phyloP scores from a whole-genome alignment of 2,888 invertebrate genomes.

The Tiliacea citrago region DNA sequence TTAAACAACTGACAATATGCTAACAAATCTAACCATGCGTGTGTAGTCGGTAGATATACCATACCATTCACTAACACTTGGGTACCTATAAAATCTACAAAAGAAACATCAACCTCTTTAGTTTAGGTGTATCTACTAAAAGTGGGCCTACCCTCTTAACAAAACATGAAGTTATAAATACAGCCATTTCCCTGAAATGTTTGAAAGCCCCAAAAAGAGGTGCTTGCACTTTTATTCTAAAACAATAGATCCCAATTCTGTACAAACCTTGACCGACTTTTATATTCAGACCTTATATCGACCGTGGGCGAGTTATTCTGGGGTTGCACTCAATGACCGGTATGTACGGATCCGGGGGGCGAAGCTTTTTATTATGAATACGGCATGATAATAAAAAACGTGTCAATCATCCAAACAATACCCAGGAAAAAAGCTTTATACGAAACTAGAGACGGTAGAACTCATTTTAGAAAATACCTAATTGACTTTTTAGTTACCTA shows the following conservation, averaged over 20 bases:
- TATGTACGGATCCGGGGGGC: constrained; percentile 37
- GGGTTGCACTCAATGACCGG: constrained; percentile 62
- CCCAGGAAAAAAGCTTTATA: constrained; percentile 28
- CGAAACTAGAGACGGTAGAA: constrained; percentile 42
- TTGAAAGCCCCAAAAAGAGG: constrained; percentile 27
- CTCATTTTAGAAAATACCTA: constrained; percentile 16
- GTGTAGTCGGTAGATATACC: constrained; percentile 9
- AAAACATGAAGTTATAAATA: constrained; percentile 49
- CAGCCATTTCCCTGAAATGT: constrained; percentile 21
- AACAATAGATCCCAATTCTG: constrained; percentile 60
- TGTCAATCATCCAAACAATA: constrained; percentile 56
- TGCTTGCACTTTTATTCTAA: constrained; percentile 52
- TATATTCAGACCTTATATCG: constrained; percentile 58
- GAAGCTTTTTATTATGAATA: constrained; percentile 58
- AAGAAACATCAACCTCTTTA: constrained; percentile 17
- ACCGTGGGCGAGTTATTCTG: constrained; percentile 55
- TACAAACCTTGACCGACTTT: constrained; percentile 57
- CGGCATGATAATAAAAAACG: constrained; percentile 53
- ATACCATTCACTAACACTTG: neutral
- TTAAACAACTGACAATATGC: constrained; percentile 44
- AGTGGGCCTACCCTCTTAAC: constrained; percentile 35
- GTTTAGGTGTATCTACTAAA: constrained; percentile 4
- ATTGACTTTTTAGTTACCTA: neutral
- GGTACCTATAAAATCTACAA: constrained; percentile 9
- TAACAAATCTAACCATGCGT: constrained; percentile 41